Conservation (phyloP, 2,113 vertebrate species). For the Tetraodon nigroviridis region DNA sequence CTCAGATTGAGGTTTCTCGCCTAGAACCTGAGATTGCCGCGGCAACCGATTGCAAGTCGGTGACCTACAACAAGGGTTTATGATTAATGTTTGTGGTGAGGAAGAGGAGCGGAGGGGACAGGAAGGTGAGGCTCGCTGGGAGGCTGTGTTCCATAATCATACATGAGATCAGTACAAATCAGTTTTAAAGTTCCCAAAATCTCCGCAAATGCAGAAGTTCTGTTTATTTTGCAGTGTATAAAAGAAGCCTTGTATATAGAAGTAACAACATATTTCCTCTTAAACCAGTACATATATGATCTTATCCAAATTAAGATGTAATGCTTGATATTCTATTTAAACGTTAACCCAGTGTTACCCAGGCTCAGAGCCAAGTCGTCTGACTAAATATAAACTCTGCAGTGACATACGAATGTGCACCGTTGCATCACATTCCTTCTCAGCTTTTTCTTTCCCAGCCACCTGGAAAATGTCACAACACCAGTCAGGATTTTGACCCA, state of each 20-base stretch:
- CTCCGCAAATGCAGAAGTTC: not conserved
- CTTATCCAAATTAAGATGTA: not conserved
- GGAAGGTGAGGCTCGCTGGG: slow-evolving; percentile 1
- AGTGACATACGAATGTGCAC: no score
- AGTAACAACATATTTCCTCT: slow-evolving; percentile 13
- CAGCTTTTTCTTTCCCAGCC: no score
- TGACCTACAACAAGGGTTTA: slow-evolving; percentile 96
- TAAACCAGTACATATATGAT: slow-evolving; percentile 4
- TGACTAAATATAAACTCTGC: no score
- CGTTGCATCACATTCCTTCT: no score
- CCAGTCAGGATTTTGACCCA: no score
- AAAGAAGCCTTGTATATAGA: slow-evolving; percentile 13
- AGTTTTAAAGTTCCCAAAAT: no score
- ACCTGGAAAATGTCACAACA: no score
- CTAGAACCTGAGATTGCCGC: slow-evolving; percentile 92
- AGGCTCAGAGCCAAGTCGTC: not conserved
- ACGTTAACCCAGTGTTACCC: slow-evolving; percentile 1
- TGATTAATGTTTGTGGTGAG: slow-evolving; percentile 60
- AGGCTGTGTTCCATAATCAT: not conserved
- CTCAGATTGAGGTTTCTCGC: slow-evolving; percentile 87
- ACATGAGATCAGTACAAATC: no score
- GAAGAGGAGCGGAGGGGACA: slow-evolving; percentile 19
- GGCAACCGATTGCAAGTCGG: slow-evolving; percentile 86
- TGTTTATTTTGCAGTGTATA: slow-evolving; percentile 5
- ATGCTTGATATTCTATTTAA: slow-evolving; percentile 20